A percentile compares a stretch with the other conserved stretches of the same genome.
Evolutionary conservation across 1,140 invertebrate genomes (phyloP).

Genomic region (Drosophila pallidifrons): DNA sequence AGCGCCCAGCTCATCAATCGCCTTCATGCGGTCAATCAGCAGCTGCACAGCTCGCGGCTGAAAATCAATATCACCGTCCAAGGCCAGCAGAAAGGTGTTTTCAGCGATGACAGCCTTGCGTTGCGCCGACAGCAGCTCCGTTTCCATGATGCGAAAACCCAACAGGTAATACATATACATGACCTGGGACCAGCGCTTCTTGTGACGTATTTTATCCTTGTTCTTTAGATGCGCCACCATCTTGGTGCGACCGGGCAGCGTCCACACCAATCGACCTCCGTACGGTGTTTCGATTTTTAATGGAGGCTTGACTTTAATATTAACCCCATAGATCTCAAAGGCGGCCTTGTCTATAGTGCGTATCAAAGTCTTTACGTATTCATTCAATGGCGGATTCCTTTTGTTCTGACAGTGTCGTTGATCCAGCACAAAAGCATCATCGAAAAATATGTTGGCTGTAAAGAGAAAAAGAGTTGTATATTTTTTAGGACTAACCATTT

Average conservation of each 20-base stretch:
- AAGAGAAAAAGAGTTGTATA: too few relatives aligned
- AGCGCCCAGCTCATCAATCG: conserved; percentile 94
- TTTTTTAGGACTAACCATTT: too few relatives aligned
- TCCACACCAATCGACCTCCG: conserved; percentile 94
- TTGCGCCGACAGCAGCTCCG: conserved; percentile 87
- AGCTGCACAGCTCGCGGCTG: conserved; percentile 93
- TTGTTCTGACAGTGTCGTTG: conserved; percentile 87
- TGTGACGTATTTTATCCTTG: conserved; percentile 94
- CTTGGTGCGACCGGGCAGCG: conserved; percentile 93
- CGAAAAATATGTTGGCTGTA: conserved; percentile 95
- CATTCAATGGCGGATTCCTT: conserved; percentile 91
- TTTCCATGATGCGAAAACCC: conserved; percentile 92
- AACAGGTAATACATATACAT: conserved; percentile 98
- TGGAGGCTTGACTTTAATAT: conserved; percentile 89
- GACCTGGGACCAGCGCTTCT: conserved; percentile 93
- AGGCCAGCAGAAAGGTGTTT: conserved; percentile 94
- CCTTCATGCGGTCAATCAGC: conserved; percentile 96
- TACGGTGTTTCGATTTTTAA: conserved; percentile 93
- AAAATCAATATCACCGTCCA: conserved; percentile 98
- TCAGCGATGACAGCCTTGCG: conserved; percentile 91
- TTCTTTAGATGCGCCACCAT: conserved; percentile 95
- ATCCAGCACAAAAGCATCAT: conserved; percentile 92
- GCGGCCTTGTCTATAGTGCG: conserved; percentile 91
- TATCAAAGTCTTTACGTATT: conserved; percentile 92
- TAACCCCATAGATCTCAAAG: conserved; percentile 90